Evolutionary conservation across 2,888 invertebrate species (phyloP).

Genomic region (Pseudococcus longispinus): DNA sequence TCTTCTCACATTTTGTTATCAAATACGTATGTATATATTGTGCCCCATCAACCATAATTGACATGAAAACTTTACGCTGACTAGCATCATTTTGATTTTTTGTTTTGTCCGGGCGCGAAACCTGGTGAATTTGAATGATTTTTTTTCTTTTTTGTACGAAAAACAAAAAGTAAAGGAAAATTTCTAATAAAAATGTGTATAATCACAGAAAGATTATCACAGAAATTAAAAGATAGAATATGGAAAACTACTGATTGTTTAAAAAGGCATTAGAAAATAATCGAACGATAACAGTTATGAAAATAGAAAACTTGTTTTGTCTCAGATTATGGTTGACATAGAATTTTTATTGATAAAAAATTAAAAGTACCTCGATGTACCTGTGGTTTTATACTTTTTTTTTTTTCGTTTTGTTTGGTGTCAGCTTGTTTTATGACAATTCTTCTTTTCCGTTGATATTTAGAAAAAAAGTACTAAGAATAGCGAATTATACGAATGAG

Average conservation of each 20-base stretch:
- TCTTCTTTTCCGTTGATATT: not conserved
- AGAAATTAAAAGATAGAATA: conserved; percentile 49
- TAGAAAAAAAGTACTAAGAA: not conserved
- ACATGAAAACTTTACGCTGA: conserved; percentile 42
- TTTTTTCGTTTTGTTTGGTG: too few species aligned
- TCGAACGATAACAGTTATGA: not conserved
- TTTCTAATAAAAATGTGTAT: conserved; percentile 46
- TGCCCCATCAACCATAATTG: conserved; percentile 54
- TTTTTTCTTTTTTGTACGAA: not conserved
- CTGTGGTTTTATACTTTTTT: not conserved
- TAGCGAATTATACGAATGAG: not conserved
- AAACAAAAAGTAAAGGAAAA: not conserved
- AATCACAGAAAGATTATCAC: conserved; percentile 56
- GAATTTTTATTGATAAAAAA: not conserved
- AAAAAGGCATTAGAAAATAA: conserved; percentile 29
- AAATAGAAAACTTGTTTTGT: conserved; percentile 8
- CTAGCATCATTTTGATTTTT: conserved; percentile 19
- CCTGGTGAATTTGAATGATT: conserved; percentile 8
- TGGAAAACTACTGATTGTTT: conserved; percentile 50
- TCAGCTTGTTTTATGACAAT: conserved; percentile 37
- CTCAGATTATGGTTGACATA: conserved; percentile 13
- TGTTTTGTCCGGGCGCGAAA: not conserved
- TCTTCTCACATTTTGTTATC: not conserved
- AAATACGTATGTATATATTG: not conserved
- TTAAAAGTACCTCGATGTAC: not conserved